Conservation (phyloP, 1,140 invertebrate species). For the Saccostrea glomerata region DNA sequence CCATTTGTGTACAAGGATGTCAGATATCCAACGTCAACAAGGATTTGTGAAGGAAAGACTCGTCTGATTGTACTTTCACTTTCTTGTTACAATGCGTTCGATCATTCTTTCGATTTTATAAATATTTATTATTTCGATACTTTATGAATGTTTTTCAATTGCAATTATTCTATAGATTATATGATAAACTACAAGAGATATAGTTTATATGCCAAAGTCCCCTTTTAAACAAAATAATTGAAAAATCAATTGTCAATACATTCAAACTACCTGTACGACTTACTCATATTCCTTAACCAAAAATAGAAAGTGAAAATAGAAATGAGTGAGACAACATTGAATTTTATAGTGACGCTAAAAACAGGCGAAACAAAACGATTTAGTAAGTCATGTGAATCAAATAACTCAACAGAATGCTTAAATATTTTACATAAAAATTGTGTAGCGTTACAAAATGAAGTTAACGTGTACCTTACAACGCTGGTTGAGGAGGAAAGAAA, state of each 20-base stretch:
- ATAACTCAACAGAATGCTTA: not conserved
- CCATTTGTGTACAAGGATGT: not conserved
- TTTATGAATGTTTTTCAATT: not conserved
- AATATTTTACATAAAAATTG: constrained; percentile 2
- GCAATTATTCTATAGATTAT: too few species aligned
- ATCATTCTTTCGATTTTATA: not conserved
- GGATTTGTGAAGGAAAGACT: too few species aligned
- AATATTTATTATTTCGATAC: not conserved
- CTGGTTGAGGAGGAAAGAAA: constrained; percentile 12
- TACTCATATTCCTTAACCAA: not conserved
- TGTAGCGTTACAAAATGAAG: not conserved
- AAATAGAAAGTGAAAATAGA: constrained; percentile 7
- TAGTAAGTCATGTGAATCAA: not conserved
- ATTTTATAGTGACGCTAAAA: not conserved
- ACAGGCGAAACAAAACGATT: constrained; percentile 1
- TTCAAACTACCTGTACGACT: not conserved
- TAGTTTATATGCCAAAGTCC: too few species aligned
- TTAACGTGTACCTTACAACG: not conserved
- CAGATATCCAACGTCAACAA: too few species aligned
- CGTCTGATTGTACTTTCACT: not conserved
- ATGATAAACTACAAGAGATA: too few species aligned
- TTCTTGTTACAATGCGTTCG: not conserved
- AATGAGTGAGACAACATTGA: not conserved
- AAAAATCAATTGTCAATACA: too few species aligned
- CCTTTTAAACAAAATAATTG: too few species aligned